Evolutionary conservation across 37 sponge, comb jelly and placozoan species (phyloP), one percentile per base, ranked within the genome.

Genomic region (Crambe crambe): DNA sequence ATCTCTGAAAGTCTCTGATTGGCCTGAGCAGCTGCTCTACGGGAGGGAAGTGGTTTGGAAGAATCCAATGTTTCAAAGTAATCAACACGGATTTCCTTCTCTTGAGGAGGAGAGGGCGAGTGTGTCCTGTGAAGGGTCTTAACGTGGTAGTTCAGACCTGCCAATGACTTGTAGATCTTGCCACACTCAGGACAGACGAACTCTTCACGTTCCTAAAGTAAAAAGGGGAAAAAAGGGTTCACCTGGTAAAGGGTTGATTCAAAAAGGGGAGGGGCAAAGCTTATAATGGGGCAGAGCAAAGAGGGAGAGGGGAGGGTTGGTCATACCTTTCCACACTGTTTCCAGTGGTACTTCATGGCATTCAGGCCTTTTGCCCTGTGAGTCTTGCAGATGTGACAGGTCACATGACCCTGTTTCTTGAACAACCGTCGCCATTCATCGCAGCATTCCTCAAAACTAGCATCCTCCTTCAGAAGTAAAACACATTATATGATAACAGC

Each of bases 91-190:
- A 47, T 47, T 6, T 6, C 12, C 51, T 47, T 47, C 66, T 20
- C 66, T 34, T 65, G 66, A 31, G 66, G 35, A 47, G 70, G 41
- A 3, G 15, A 1, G 23, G 42, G 38, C 40, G 42, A 17, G n/a
- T n/a, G n/a, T 42, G 8, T 42, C 8, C 68, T 3, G 58, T 87
- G 88, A 1, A 23, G 36, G 0, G 58, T 31, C 21, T 42, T 81
- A 54, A 86, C 31, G 83, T 91, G 91, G 54, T 91, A 91, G 34
- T 31, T 67, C 12, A 91, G 79, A 0, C 91, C 91, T 32, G 68
- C 42, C 42, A 77, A 54, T 34, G 87, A 74, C 0, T 74, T 73
- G 78, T 83, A 91, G 17, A 23, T 18, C 73, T 86, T 86, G 37
- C 42, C 86, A 59, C 91, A 91, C 18, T 64, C 18, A 18, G 77